Base-by-base conservation (phyloP, 2,888 invertebrate species). In the Rhabditoides inermis region DNA sequence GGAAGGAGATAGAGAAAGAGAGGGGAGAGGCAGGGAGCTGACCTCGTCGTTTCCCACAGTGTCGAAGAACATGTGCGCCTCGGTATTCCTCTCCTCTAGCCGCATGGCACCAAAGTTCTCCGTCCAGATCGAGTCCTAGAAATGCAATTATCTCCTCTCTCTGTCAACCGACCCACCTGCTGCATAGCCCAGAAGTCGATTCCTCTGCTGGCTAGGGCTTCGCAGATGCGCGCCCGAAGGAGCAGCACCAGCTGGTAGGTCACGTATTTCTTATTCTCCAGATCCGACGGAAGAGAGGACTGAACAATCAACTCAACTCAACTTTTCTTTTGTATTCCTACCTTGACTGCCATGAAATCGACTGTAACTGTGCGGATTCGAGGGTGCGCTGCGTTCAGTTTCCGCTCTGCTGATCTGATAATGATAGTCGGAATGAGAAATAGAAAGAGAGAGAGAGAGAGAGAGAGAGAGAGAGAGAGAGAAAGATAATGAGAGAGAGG, bases 121-220 rank as follows among this genome's bases (percentile, higher is more conserved):
- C 26, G 60, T 58, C 65, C 65, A 65, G 7, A 65, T 26, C 10
- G 62, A 53, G 42, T 65, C 65, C 54, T 56, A n/a, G 36, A 55
- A 51, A 32, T 7, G 12, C 12, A 18, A 26, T 32, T 15, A 32
- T 32, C 15, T 32, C 15, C 10, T 39, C 20, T 39, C 7, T 39
- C 20, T n/a, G 20, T 39, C 7, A 10, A 18, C 7, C 40, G n/a
- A 20, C 44, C 15, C n/a, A 56, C 56, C 53, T 65, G 65, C 51
- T 65, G 65, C 61, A 65, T 62, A 15, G 62, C 60, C 65, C 65
- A 65, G 44, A 62, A 65, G 39, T 54, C 47, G 46, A 65, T 55
- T 2, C 53, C 51, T 4, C 56, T 35, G 2, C 36, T 37, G 10
- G 62, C 65, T 22, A 65, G 44, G 2, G 59, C 53, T 2, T 57